These are phyloP conservation scores for Diadumene lineata DNA, from an alignment of 92 coral and sea anemone species.

Conservation along the genomic window DNA sequence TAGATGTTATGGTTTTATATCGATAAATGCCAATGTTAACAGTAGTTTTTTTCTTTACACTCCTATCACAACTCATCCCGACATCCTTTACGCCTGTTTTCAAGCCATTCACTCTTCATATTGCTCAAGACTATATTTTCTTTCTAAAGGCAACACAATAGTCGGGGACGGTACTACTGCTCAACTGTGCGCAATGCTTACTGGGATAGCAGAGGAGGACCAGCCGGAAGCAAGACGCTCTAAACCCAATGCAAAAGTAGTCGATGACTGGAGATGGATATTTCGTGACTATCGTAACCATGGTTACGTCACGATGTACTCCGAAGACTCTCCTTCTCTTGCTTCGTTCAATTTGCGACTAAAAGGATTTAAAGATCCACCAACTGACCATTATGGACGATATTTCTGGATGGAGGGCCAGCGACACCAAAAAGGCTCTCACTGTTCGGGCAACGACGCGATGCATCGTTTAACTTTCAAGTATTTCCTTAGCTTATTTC, in stretches of 20 bases:
- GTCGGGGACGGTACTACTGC: constrained; percentile 85
- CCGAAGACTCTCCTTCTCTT: constrained; percentile 66
- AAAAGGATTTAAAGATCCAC: constrained; percentile 68
- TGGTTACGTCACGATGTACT: constrained; percentile 75
- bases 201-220: constrained; percentile 63
- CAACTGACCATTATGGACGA: constrained; percentile 80
- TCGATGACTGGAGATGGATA: constrained; percentile 77
- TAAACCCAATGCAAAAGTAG: constrained; percentile 36
- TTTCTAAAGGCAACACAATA: constrained; percentile 51
- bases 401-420: constrained; percentile 73
- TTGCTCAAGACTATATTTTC: too few species aligned
- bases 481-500: constrained; percentile 52
- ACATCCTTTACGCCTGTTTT: too few species aligned
- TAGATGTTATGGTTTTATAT: too few species aligned
- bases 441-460: constrained; percentile 61
- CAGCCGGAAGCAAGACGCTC: constrained; percentile 69
- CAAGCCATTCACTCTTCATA: too few species aligned
- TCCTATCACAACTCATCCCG: too few species aligned
- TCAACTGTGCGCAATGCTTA: constrained; percentile 75
- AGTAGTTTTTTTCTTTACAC: too few species aligned
- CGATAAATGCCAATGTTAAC: too few species aligned
- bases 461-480: constrained; percentile 65
- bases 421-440: constrained; percentile 13
- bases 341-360: constrained; percentile 75
- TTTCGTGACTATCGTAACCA: constrained; percentile 50